phyloP scores from a whole-genome alignment of 35 echinoderm and acorn worm genomes.

The Ptychodera flava region DNA sequence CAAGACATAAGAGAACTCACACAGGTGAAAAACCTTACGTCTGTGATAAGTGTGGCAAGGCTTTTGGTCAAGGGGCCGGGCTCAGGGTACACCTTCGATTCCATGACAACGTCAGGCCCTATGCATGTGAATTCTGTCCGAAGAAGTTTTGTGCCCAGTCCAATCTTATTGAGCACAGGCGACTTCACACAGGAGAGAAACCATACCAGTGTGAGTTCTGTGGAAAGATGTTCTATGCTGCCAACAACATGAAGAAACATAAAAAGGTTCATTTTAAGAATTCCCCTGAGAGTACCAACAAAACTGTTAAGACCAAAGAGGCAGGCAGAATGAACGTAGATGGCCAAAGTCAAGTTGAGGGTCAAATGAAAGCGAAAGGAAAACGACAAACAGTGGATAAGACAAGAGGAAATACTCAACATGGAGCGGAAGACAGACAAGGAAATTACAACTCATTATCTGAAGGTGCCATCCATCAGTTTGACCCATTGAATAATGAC shows the following conservation, averaged over 20 bases:
- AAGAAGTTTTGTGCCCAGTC: slow-evolving; percentile 19
- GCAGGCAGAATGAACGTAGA: too few relatives aligned
- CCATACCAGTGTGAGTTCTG: slow-evolving; percentile 43
- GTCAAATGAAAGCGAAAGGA: too few relatives aligned
- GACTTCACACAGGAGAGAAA: slow-evolving; percentile 43
- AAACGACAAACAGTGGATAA: too few relatives aligned
- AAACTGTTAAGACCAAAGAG: too few relatives aligned
- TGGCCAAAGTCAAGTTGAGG: too few relatives aligned
- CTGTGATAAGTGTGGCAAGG: slow-evolving; percentile 57
- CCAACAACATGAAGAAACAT: slow-evolving; percentile 31
- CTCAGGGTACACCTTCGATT: slow-evolving; percentile 15
- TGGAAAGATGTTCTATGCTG: slow-evolving; percentile 12
- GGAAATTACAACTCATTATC: too few relatives aligned
- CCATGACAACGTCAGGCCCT: neutral
- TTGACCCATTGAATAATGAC: too few relatives aligned
- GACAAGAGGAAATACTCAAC: too few relatives aligned
- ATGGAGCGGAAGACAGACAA: too few relatives aligned
- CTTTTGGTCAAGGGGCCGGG: neutral
- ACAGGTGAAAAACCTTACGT: slow-evolving; percentile 73
- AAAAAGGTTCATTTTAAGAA: slow-evolving; percentile 18
- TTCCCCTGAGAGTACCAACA: too few relatives aligned
- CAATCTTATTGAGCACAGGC: slow-evolving; percentile 20
- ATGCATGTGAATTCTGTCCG: slow-evolving; percentile 17
- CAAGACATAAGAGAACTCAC: slow-evolving; percentile 31
- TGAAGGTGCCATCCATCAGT: too few relatives aligned